Evolutionary conservation across 2,888 invertebrate genomes (phyloP).

Genomic region (Gisinianus flammeolus): DNA sequence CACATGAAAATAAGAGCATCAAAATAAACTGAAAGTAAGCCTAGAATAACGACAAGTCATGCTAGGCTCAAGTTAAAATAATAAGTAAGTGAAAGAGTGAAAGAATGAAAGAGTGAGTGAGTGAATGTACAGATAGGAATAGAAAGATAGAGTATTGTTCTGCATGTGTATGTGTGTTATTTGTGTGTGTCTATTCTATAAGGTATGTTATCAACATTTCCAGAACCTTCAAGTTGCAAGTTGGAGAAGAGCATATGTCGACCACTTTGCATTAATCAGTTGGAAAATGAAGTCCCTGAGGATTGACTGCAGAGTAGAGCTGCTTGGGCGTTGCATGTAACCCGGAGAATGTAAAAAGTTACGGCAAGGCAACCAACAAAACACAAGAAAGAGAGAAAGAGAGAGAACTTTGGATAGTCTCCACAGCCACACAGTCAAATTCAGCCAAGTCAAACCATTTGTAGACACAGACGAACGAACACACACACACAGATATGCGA

Average conservation of each 20-base stretch:
- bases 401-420: not conserved
- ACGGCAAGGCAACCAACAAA: not conserved
- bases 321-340: constrained; percentile 31
- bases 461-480: not conserved
- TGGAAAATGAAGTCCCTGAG: constrained; percentile 32
- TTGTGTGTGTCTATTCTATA: too few relatives aligned
- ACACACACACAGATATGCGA: constrained; percentile 10
- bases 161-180: too few relatives aligned
- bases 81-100: too few relatives aligned
- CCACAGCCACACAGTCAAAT: not conserved
- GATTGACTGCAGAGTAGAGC: constrained; percentile 24
- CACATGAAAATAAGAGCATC: constrained; percentile 1
- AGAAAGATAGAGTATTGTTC: not conserved
- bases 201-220: too few relatives aligned
- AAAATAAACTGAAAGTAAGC: constrained; percentile 19
- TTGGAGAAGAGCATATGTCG: not conserved
- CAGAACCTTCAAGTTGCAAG: not conserved
- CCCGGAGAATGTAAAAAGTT: constrained; percentile 3
- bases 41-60: constrained; percentile 31
- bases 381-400: not conserved
- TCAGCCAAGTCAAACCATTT: not conserved
- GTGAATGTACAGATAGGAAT: not conserved
- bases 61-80: constrained; percentile 16
- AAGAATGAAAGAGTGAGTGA: not conserved
- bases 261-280: constrained; percentile 34